Evolutionary conservation across 2,797 vertebrate genomes (phyloP).

Genomic region (Hypotaenidia okinawae): DNA sequence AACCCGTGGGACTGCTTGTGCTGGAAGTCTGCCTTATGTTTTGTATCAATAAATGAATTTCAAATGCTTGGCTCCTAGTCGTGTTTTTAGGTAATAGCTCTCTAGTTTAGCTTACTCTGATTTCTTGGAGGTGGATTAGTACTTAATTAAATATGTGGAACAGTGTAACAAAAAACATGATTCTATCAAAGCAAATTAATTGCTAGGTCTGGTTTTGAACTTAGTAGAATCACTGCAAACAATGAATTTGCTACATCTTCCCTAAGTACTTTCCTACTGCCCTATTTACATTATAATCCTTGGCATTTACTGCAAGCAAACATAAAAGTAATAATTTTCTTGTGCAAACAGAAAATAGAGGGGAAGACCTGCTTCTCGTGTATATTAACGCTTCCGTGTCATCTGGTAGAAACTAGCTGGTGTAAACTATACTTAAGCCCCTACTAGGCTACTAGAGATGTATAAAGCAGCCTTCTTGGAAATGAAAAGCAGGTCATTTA

Average conservation of each 20-base stretch:
- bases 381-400: neutral
- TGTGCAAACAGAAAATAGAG: neutral
- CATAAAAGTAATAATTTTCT: neutral
- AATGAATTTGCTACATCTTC: slow-evolving; percentile 28
- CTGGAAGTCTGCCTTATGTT: slow-evolving; percentile 27
- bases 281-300: slow-evolving; percentile 19
- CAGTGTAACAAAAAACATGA: slow-evolving; percentile 52
- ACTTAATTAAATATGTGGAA: slow-evolving; percentile 63
- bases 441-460: neutral
- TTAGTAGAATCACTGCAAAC: slow-evolving; percentile 39
- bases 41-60: slow-evolving; percentile 1
- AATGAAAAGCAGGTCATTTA: neutral
- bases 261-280: neutral
- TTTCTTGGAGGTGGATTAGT: slow-evolving; percentile 34
- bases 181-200: slow-evolving; percentile 62
- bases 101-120: neutral
- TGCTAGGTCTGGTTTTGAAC: slow-evolving; percentile 51
- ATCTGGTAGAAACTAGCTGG: neutral
- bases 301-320: slow-evolving; percentile 8
- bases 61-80: slow-evolving; percentile 13
- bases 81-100: slow-evolving; percentile 28
- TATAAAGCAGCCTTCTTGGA: neutral
- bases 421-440: neutral
- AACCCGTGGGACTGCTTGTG: slow-evolving; percentile 1
- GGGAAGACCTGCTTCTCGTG: neutral